Evolutionary conservation across 2,888 invertebrate genomes (phyloP).

Genomic region (Drosophila tripunctata): DNA sequence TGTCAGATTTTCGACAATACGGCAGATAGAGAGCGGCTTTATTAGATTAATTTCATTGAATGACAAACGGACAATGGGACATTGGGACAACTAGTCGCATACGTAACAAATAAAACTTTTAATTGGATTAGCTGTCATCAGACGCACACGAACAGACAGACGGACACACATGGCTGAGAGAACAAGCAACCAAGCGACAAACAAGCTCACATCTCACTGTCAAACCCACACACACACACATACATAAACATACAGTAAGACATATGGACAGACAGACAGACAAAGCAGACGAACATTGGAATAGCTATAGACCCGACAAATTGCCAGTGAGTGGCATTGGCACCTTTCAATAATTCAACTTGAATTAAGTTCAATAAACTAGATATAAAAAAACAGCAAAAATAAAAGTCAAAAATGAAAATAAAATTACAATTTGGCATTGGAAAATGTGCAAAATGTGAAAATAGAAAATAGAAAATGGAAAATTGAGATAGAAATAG

Average conservation of each 20-base stretch:
- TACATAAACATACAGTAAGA: slow-evolving; percentile 13
- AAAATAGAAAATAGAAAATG: slow-evolving; percentile 32
- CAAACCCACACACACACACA: slow-evolving; percentile 43
- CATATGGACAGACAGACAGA: slow-evolving; percentile 16
- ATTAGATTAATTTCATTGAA: slow-evolving; percentile 72
- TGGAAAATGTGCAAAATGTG: slow-evolving; percentile 30
- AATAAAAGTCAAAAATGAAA: slow-evolving; percentile 10
- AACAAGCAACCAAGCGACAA: slow-evolving; percentile 65
- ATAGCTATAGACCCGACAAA: slow-evolving; percentile 46
- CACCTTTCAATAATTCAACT: slow-evolving; percentile 74
- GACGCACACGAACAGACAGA: slow-evolving; percentile 41
- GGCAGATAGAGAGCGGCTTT: slow-evolving; percentile 49
- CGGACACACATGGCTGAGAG: slow-evolving; percentile 27
- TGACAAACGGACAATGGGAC: slow-evolving; percentile 18
- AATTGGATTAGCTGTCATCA: slow-evolving; percentile 81
- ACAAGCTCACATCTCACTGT: slow-evolving; percentile 75
- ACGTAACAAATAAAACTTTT: slow-evolving; percentile 81
- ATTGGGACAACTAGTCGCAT: slow-evolving; percentile 49
- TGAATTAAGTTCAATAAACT: slow-evolving; percentile 63
- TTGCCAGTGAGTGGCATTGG: slow-evolving; percentile 45
- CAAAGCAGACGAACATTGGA: slow-evolving; percentile 25
- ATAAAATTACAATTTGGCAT: slow-evolving; percentile 19
- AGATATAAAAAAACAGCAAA: slow-evolving; percentile 12
- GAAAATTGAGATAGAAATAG: slow-evolving; percentile 9
- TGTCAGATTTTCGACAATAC: slow-evolving; percentile 30